phyloP scores from a whole-genome alignment of 2,113 vertebrate species.

The Actinemys pallida region DNA sequence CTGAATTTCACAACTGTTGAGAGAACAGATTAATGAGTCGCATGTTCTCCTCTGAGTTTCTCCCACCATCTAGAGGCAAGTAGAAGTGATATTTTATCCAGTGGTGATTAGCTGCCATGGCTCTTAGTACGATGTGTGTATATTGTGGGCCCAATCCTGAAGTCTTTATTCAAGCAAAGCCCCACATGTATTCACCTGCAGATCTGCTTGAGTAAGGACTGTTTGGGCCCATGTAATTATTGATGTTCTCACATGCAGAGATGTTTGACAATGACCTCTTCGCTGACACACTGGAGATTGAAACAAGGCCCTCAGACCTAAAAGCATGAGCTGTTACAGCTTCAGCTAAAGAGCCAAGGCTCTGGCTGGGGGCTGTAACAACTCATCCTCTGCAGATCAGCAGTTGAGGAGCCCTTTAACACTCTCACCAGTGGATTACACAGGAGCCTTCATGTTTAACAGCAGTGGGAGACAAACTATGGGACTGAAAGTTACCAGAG shows the following conservation, averaged over 20 bases:
- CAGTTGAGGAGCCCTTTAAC: not conserved
- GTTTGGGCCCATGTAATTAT: not conserved
- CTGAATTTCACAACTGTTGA: not conserved
- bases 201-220: not conserved
- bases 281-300: not conserved
- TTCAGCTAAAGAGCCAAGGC: not conserved
- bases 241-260: not conserved
- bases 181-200: not conserved
- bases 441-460: not conserved
- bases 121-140: not conserved
- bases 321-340: not conserved
- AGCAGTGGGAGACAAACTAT: not conserved
- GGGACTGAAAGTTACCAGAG: not conserved
- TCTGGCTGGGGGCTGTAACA: not conserved
- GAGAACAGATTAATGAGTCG: not conserved
- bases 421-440: not conserved
- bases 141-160: not conserved
- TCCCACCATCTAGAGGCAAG: not conserved
- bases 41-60: not conserved
- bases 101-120: not conserved
- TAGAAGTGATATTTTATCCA: not conserved
- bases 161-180: not conserved
- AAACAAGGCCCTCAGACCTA: not conserved
- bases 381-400: not conserved
- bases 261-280: not conserved